phyloP scores from a whole-genome alignment of 2,113 vertebrate species.

The Clupea harengus region DNA sequence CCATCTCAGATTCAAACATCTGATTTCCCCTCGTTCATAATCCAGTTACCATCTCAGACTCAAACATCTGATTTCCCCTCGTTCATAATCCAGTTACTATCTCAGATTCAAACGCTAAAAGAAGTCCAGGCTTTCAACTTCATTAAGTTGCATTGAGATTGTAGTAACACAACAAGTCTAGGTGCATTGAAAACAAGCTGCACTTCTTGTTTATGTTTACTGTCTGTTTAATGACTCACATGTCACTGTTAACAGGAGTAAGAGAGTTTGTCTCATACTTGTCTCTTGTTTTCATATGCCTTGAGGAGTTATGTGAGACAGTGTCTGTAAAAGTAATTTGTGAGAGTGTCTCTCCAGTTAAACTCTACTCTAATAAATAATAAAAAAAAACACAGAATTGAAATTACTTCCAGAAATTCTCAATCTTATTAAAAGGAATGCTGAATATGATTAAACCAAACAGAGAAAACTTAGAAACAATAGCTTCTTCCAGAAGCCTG shows the following conservation, averaged over 20 bases:
- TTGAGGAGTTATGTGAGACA: not conserved
- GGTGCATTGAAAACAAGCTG: not conserved
- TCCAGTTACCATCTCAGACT: too few relatives aligned
- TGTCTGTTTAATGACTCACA: not conserved
- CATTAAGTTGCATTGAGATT: not conserved
- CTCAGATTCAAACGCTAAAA: too few relatives aligned
- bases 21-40: too few relatives aligned
- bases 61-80: too few relatives aligned
- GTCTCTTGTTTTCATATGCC: not conserved
- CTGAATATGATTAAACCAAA: not conserved
- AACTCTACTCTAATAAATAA: not conserved
- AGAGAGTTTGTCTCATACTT: not conserved
- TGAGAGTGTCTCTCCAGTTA: not conserved
- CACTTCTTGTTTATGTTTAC: not conserved
- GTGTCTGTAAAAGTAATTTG: not conserved
- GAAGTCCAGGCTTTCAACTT: not conserved
- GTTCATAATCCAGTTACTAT: too few relatives aligned
- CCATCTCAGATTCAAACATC: too few relatives aligned
- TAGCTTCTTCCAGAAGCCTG: not conserved
- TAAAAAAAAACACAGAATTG: not conserved
- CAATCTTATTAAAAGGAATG: slow-evolving; percentile 3
- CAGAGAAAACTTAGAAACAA: not conserved
- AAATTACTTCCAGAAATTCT: not conserved
- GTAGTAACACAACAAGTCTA: not conserved
- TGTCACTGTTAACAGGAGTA: not conserved